A percentile compares a stretch with the other conserved stretches of the same genome.
phyloP scores from a whole-genome alignment of 1,140 invertebrate species.

The Sipha flava region DNA sequence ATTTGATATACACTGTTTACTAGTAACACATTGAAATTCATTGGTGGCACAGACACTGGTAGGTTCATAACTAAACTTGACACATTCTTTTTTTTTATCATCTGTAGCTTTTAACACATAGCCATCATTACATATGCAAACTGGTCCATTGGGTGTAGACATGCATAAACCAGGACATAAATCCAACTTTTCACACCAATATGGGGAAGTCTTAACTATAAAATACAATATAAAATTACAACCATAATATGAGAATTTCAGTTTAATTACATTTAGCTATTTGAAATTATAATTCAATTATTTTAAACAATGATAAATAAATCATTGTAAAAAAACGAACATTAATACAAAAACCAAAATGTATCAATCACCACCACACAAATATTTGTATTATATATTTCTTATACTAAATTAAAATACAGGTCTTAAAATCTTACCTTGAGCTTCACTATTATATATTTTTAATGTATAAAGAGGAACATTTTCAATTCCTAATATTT shows the following conservation, averaged over 20 bases:
- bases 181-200: conserved; percentile 45
- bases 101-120: neutral
- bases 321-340: too few relatives aligned
- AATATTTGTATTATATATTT: too few relatives aligned
- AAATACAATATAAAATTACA: neutral
- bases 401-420: too few relatives aligned
- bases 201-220: conserved; percentile 42
- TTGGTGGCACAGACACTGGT: conserved; percentile 36
- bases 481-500: conserved; percentile 47
- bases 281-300: too few relatives aligned
- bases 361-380: too few relatives aligned
- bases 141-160: conserved; percentile 41
- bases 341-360: conserved; percentile 6
- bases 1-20: conserved; percentile 59
- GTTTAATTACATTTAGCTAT: too few relatives aligned
- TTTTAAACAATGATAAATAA: neutral
- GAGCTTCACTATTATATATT: conserved; percentile 49
- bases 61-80: neutral
- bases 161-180: conserved; percentile 47
- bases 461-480: conserved; percentile 55
- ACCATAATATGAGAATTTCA: neutral
- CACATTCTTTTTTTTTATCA: conserved; percentile 26
- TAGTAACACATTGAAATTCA: conserved; percentile 39
- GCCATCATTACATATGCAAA: conserved; percentile 35
- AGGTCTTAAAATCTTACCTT: conserved; percentile 45